Evolutionary conservation across 2,888 invertebrate genomes (phyloP).

Genomic region (Chaetogeoica ovagalla): DNA sequence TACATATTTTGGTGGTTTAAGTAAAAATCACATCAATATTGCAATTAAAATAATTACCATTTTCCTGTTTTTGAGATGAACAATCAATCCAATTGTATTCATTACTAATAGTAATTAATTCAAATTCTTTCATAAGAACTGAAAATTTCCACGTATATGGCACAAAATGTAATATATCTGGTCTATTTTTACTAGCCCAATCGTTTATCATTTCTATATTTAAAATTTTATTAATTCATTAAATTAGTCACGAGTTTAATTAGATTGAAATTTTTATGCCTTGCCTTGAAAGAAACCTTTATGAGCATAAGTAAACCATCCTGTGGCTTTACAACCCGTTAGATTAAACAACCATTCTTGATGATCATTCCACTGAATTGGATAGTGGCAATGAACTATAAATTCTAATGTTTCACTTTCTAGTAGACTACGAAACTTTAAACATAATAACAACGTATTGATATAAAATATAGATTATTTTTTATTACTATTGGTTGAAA

Average conservation of each 20-base stretch:
- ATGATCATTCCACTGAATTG: slow-evolving; percentile 92
- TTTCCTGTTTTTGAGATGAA: slow-evolving; percentile 92
- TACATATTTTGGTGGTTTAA: neutral
- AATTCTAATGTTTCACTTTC: slow-evolving; percentile 95
- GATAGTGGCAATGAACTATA: slow-evolving; percentile 80
- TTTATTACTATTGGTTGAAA: neutral
- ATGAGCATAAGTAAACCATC: slow-evolving; percentile 89
- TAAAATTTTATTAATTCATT: neutral
- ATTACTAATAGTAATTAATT: slow-evolving; percentile 89
- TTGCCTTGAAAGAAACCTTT: slow-evolving; percentile 89
- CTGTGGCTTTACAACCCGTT: slow-evolving; percentile 92
- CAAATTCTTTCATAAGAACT: slow-evolving; percentile 89
- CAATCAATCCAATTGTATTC: slow-evolving; percentile 99
- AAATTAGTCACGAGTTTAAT: slow-evolving; percentile 6
- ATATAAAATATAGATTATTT: neutral
- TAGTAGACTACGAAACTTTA: slow-evolving; percentile 80
- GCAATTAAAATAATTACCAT: slow-evolving; percentile 63
- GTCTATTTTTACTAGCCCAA: slow-evolving; percentile 91
- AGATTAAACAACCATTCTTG: slow-evolving; percentile 91
- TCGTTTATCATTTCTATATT: slow-evolving; percentile 84
- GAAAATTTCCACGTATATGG: slow-evolving; percentile 96
- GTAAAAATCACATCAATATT: neutral
- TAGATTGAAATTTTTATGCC: neutral
- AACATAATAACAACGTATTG: slow-evolving; percentile 43
- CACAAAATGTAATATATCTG: slow-evolving; percentile 91